Evolutionary conservation across 1,140 invertebrate species (phyloP), one percentile per base, ranked within the genome.

Genomic region (Zaprionus inermis): DNA sequence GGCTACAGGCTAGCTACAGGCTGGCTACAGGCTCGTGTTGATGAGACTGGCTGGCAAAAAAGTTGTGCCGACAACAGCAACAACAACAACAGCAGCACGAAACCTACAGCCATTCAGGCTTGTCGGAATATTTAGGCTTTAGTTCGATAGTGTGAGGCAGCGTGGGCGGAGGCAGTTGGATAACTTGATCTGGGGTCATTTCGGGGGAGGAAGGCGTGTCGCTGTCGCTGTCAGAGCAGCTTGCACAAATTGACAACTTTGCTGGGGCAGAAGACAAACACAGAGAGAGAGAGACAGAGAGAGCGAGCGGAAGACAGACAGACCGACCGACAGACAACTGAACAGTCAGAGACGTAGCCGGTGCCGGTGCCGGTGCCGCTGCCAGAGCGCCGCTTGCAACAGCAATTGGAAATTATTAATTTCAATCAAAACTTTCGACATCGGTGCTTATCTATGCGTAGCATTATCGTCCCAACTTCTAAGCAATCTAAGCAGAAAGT

Each of bases 391-490:
- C 22, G 51, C 22, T 41, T 58, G 38, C 30, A 84, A 83, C 63
- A 52, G 68, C 77, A 84, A 84, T 84, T 84, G 81, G 63, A 84
- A 84, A 84, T 84, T 84, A 84, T 84, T 84, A 84, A 84, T 84
- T 84, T 84, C 81, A 84, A 84, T 84, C 81, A 84, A 84, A 84
- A 84, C 78, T 83, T 83, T 85, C 67, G 68, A 80, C 81, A 73
- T 76, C 60, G 77, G 72, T 80, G 81, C 81, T 83, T 83, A 83
- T 83, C 80, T 84, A 69, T 83, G 80, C 80, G 81, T 84, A 61
- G 76, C 60, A 75, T 82, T 78, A 72, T 70, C 24, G 64, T 63
- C 55, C 58, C 58, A 56, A 60, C 63, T 72, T 55, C 64, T 51
- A 60, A 55, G 70, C 66, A 81, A 78, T 78, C 61, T 64, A 49